phyloP scores from a whole-genome alignment of 1,140 invertebrate genomes.

The Brachionus paranguensis region DNA sequence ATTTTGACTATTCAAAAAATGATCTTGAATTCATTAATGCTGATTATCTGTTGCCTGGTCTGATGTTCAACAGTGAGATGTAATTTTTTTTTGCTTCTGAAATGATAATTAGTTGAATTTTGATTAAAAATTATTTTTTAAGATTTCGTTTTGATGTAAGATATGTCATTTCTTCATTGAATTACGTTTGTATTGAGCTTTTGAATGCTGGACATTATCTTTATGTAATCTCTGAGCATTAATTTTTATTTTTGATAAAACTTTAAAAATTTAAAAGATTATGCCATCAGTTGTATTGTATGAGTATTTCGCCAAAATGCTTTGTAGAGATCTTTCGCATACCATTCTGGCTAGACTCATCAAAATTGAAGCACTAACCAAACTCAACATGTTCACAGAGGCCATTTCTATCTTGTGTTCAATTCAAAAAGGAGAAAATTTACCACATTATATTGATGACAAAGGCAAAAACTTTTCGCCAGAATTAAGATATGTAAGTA shows the following conservation, averaged over 20 bases:
- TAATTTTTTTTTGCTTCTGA: neutral
- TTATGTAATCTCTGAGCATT: slow-evolving; percentile 44
- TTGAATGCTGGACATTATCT: slow-evolving; percentile 50
- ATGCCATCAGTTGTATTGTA: slow-evolving; percentile 52
- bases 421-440: slow-evolving; percentile 51
- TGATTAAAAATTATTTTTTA: neutral
- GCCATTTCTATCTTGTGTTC: slow-evolving; percentile 48
- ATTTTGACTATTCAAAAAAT: slow-evolving; percentile 53
- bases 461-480: slow-evolving; percentile 43
- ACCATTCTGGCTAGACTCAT: slow-evolving; percentile 48
- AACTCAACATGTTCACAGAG: slow-evolving; percentile 49
- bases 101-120: neutral
- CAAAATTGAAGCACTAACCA: slow-evolving; percentile 47
- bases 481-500: slow-evolving; percentile 44
- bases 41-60: slow-evolving; percentile 51
- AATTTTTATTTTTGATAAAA: too few species aligned
- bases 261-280: slow-evolving; percentile 44
- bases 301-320: slow-evolving; percentile 51
- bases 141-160: slow-evolving; percentile 51
- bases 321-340: slow-evolving; percentile 52
- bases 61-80: slow-evolving; percentile 52
- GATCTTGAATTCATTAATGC: slow-evolving; percentile 47
- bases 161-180: slow-evolving; percentile 47
- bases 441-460: slow-evolving; percentile 52
- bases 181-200: slow-evolving; percentile 52